Base-by-base conservation (phyloP, 2,888 invertebrate genomes). In the Limenitis camilla region DNA sequence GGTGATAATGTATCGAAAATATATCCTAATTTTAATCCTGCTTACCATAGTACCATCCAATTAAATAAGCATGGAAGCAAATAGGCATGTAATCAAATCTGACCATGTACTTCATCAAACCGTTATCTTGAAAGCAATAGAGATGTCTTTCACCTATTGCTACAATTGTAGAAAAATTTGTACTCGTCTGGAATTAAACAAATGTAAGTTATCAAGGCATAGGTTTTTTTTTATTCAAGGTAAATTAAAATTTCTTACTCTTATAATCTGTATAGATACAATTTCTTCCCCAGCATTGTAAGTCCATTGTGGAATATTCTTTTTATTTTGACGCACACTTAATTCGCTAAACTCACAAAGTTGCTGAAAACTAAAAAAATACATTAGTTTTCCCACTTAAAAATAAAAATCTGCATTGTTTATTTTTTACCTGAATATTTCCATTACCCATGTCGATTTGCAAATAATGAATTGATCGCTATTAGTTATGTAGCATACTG, bases 401-500 rank as follows among this genome's bases (percentile, higher is more conserved):
- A 9, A 27, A 10, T 6, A 19, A 33, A 44, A 44, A 27, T n/a
- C 33, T 32, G 32, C 27, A 32, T 19, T 8, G 1, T 6, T 6
- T 6, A 4, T 7, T 5, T 10, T 10, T 6, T 79, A 96, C 95
- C 93, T 96, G 82, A 93, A 97, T 72, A 94, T 93, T 78, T 96
- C 94, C 56, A 98, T 81, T 53, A 91, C 88, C 94, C 96, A 96
- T 40, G 91, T 91, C 0, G 96, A 92, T 62, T 93, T 93, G 44
- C 92, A 89, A 33, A 96, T 93, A 9, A 97, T 86, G 78, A 99
- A 96, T 60, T 93, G 90, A 81, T 99, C 98, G 53, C 92, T 93
- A 62, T 92, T 91, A 11, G 92, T 85, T 11, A 95, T 86, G 77
- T 97, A 98, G 39, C 89, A 88, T n/a, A 98, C 77, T 0, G 96